These are phyloP conservation scores for Eupithecia centaureata DNA, from an alignment of 2,888 invertebrate genomes.

Conservation along the genomic window DNA sequence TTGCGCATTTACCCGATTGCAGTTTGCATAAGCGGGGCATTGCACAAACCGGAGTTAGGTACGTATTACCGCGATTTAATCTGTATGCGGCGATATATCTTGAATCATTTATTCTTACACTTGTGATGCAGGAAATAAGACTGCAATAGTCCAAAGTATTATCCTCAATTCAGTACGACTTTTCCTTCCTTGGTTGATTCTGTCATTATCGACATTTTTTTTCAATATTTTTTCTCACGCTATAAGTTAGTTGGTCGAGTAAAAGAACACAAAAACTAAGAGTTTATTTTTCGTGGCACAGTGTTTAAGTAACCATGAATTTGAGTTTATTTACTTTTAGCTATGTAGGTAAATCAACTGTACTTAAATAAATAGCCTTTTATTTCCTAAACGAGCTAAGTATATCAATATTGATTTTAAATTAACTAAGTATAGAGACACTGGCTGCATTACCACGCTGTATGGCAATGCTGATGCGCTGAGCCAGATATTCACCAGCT, in stretches of 20 bases:
- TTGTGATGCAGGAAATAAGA: slow-evolving; percentile 64
- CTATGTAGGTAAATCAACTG: too few relatives aligned
- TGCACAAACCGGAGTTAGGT: slow-evolving; percentile 74
- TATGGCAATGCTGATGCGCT: too few relatives aligned
- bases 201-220: neutral
- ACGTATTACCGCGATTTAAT: slow-evolving; percentile 72
- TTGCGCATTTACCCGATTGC: slow-evolving; percentile 73
- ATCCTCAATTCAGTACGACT: neutral
- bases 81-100: slow-evolving; percentile 66
- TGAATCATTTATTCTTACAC: slow-evolving; percentile 55
- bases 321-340: too few relatives aligned
- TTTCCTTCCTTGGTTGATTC: neutral
- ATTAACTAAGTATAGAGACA: too few relatives aligned
- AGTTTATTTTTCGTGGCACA: too few relatives aligned
- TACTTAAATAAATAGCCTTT: too few relatives aligned
- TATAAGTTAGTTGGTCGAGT: neutral
- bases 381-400: too few relatives aligned
- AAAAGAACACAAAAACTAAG: too few relatives aligned
- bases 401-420: too few relatives aligned
- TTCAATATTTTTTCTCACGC: neutral
- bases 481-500: too few relatives aligned
- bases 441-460: too few relatives aligned
- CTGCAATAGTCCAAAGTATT: slow-evolving; percentile 51
- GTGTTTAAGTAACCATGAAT: too few relatives aligned
- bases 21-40: slow-evolving; percentile 72